Base-by-base conservation (phyloP, 2,113 vertebrate genomes). In the Oreotrochilus melanogaster region DNA sequence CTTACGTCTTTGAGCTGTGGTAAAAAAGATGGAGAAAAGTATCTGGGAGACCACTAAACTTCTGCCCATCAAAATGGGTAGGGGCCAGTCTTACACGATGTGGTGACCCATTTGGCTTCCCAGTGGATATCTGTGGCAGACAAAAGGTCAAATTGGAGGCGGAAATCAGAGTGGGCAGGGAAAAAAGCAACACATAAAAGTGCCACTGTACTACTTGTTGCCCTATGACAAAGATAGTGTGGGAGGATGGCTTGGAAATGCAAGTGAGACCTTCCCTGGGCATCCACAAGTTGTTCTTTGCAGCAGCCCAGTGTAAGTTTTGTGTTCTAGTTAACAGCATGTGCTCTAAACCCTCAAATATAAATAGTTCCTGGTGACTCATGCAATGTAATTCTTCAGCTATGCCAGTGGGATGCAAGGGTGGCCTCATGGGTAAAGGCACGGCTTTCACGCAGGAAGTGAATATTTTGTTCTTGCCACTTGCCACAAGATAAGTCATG, bases 141-240 rank as follows among this genome's bases (percentile, higher is more conserved):
- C 43, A 82, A 96, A 97, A 95, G 92, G 95, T 95, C 91, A 90
- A 67, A 88, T 92, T 60, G 74, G 91, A 94, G 94, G 86, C 84
- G 45, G 92, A 95, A 95, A 87, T 90, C 84, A 76, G 86, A 95
- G 95, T 96, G 92, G 92, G 92, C 21, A 84, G 13, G 76, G 51
- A 73, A 81, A 91, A 86, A 89, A 94, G 5, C 67, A 73, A 89
- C 65, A 56, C 93, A 94, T 86, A 94, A 93, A 94, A 95, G 90
- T 87, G 86, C 50, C 94, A 93, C 93, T 95, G 90, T 95, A 83
- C 78, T 95, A 69, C 85, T 91, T 69, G 65, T 51, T 96, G 95
- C 95, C 95, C 89, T 96, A 96, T 97, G 95, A 97, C 95, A 97
- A 96, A 95, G 93, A 89, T 25, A 84, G 95, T 69, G 96, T 96